A percentile compares a stretch with the other conserved stretches of the same genome.
phyloP scores from a whole-genome alignment of 2,888 invertebrate genomes.

The Spicauda simplicius region DNA sequence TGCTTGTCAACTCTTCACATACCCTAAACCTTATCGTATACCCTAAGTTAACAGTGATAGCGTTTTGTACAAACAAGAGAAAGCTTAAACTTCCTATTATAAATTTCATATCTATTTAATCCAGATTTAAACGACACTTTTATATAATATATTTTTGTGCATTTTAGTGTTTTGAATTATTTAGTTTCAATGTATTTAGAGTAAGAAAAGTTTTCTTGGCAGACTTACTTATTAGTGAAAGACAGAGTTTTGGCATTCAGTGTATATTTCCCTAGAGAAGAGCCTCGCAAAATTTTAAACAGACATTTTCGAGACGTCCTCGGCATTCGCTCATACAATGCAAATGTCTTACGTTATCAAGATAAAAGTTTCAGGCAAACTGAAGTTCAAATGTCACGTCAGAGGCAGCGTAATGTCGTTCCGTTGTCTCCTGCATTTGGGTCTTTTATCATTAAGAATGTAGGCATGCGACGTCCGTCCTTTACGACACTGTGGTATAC shows the following conservation, averaged over 20 bases:
- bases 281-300: conserved; percentile 17
- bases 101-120: no score
- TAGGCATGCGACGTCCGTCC: conserved; percentile 37
- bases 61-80: background rate
- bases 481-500: conserved; percentile 40
- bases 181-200: no score
- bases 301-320: conserved; percentile 20
- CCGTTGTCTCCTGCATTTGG: conserved; percentile 30
- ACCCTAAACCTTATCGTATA: background rate
- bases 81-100: background rate
- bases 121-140: no score
- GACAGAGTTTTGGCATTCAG: background rate
- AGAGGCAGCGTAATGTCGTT: conserved; percentile 29
- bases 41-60: background rate
- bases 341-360: conserved; percentile 26
- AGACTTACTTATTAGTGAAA: background rate
- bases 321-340: conserved; percentile 21
- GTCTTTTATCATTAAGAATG: conserved; percentile 39
- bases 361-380: conserved; percentile 32
- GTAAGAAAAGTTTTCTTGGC: no score
- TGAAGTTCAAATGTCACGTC: conserved; percentile 35
- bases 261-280: background rate
- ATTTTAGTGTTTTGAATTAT: no score
- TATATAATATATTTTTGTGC: no score
- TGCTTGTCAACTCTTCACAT: background rate